These are phyloP conservation scores for Masticophis lateralis DNA, from an alignment of 2,797 vertebrate genomes.

Conservation along the genomic window DNA sequence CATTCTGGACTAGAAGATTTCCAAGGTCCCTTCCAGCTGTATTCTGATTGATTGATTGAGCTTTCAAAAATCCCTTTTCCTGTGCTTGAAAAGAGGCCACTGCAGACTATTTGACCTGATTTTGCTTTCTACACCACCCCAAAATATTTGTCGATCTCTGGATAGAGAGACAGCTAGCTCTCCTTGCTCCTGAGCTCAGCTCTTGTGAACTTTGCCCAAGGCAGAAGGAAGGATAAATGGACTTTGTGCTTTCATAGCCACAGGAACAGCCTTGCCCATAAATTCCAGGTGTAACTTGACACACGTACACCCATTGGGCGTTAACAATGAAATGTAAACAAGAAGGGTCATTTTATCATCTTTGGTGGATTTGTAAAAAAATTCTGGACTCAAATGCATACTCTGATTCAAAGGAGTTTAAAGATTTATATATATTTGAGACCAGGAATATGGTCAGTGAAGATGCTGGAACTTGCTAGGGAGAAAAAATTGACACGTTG, in stretches of 20 bases:
- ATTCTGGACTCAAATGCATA: too few species aligned
- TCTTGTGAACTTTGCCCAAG: neutral
- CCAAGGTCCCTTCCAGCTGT: neutral
- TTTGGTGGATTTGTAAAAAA: neutral
- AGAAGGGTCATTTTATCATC: neutral
- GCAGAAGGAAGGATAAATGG: neutral
- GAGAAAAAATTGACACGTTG: neutral
- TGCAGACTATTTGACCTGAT: neutral
- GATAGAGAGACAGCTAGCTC: neutral
- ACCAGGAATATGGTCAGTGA: neutral
- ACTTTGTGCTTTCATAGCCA: neutral
- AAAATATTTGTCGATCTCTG: neutral
- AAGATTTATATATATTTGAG: too few species aligned
- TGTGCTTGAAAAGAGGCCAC: neutral
- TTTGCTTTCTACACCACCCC: neutral
- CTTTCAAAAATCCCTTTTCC: neutral
- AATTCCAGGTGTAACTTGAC: neutral
- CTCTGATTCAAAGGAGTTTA: too few species aligned
- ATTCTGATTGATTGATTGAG: neutral
- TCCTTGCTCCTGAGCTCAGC: neutral
- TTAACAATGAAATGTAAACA: neutral
- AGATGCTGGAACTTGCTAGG: neutral
- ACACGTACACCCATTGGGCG: too few species aligned
- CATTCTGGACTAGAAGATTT: too few species aligned
- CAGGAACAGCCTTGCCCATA: neutral